Evolutionary conservation across 2,113 vertebrate species (phyloP).

Genomic region (Scortum barcoo): DNA sequence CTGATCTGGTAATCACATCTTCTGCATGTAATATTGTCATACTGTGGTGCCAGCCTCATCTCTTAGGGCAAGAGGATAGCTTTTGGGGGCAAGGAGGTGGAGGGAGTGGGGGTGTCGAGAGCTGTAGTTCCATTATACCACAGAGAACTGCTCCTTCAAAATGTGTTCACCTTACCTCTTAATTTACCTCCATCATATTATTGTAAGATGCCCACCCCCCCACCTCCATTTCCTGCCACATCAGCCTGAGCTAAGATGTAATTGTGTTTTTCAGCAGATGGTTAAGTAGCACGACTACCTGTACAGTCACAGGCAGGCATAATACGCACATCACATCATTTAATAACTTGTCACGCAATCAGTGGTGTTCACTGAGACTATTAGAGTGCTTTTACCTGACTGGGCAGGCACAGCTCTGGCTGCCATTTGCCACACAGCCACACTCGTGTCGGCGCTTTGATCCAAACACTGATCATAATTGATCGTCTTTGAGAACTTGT

Average conservation of each 20-base stretch:
- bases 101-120: not conserved
- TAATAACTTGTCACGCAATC: constrained; percentile 48
- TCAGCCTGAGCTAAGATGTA: constrained; percentile 43
- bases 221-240: constrained; percentile 50
- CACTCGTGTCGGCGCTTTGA: constrained; percentile 55
- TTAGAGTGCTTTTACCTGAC: constrained; percentile 31
- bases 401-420: not conserved
- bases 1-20: constrained; percentile 81
- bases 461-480: constrained; percentile 61
- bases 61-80: constrained; percentile 38
- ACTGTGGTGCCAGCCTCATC: constrained; percentile 50
- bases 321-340: constrained; percentile 33
- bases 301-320: constrained; percentile 11
- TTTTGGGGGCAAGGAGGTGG: constrained; percentile 3
- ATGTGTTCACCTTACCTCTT: constrained; percentile 36
- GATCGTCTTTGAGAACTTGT: constrained; percentile 70
- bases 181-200: constrained; percentile 39
- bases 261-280: constrained; percentile 59
- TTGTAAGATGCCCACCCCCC: constrained; percentile 18
- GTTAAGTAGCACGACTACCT: constrained; percentile 45
- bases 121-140: constrained; percentile 23
- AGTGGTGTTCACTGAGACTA: not conserved
- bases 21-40: constrained; percentile 61
- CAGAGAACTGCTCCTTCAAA: constrained; percentile 22
- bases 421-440: constrained; percentile 18